phyloP scores from a whole-genome alignment of 2,113 vertebrate species.

The Epinephelus moara region DNA sequence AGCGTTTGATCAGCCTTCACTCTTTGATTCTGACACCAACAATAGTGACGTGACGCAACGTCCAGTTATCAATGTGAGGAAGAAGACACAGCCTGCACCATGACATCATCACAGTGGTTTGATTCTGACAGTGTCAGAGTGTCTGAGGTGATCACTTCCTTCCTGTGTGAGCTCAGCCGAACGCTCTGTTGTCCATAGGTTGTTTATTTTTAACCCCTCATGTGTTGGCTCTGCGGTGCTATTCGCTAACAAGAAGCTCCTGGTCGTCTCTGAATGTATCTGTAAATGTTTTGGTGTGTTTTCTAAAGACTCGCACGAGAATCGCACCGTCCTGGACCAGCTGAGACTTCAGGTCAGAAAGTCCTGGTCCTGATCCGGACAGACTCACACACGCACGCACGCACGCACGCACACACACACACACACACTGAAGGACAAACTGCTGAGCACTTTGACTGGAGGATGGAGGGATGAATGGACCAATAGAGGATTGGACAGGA shows the following conservation, averaged over 20 bases:
- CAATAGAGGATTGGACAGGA: constrained; percentile 9
- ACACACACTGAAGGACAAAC: constrained; percentile 57
- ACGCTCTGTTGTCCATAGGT: not conserved
- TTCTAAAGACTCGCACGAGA: constrained; percentile 27
- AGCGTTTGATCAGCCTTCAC: too few species aligned
- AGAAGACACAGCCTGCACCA: too few species aligned
- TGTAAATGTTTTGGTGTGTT: constrained; percentile 77
- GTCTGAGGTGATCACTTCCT: not conserved
- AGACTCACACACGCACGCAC: not conserved
- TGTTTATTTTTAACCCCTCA: constrained; percentile 18
- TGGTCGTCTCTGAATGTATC: constrained; percentile 84
- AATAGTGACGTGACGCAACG: too few species aligned
- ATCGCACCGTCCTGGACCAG: constrained; percentile 14
- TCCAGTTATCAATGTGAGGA: too few species aligned
- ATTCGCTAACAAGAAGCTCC: constrained; percentile 70
- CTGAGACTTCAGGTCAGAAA: constrained; percentile 9
- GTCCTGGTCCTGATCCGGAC: constrained; percentile 11
- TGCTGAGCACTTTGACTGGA: constrained; percentile 71
- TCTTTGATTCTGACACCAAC: too few species aligned
- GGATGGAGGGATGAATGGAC: constrained; percentile 36
- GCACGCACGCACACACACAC: constrained; percentile 18
- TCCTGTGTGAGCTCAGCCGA: constrained; percentile 26
- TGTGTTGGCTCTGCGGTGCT: constrained; percentile 76
- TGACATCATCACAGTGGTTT: too few species aligned
- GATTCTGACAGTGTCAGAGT: not conserved